A percentile compares a stretch with the other conserved stretches of the same genome.
Evolutionary conservation across 2,113 vertebrate species (phyloP).

Genomic region (Diglossa brunneiventris): DNA sequence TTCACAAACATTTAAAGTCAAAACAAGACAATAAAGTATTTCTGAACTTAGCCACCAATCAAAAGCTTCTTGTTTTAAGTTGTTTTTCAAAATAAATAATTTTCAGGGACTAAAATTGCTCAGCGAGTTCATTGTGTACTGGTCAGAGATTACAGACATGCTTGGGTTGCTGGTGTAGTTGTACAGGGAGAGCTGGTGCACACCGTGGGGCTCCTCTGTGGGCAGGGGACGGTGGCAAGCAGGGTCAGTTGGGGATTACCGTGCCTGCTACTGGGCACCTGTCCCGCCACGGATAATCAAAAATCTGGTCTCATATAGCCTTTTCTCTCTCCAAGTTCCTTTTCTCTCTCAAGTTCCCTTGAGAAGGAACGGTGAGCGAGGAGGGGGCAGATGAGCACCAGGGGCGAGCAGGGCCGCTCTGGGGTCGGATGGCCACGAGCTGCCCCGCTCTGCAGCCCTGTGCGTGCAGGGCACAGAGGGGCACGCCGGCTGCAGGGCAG

Average conservation of each 20-base stretch:
- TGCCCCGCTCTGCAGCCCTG: background rate
- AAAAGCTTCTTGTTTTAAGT: background rate
- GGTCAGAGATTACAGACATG: background rate
- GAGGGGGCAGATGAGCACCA: accelerated
- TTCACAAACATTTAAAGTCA: background rate
- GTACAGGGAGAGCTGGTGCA: background rate
- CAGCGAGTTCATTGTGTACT: background rate
- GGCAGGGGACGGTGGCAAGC: background rate
- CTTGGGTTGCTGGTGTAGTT: background rate
- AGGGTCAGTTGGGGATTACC: accelerated
- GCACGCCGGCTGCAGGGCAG: background rate
- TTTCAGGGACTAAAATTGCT: background rate
- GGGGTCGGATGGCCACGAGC: background rate
- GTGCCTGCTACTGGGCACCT: background rate
- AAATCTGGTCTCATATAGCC: background rate
- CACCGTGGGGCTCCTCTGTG: accelerated
- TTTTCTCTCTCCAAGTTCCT: background rate
- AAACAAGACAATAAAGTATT: background rate
- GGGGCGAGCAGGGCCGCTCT: background rate
- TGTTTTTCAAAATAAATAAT: background rate
- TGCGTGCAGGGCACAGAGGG: accelerated
- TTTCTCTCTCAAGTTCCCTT: background rate
- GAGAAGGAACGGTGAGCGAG: background rate
- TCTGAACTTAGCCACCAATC: background rate
- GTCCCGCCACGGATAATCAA: background rate